Conservation (phyloP, 1,140 invertebrate species). For the Drosophila burlai region DNA sequence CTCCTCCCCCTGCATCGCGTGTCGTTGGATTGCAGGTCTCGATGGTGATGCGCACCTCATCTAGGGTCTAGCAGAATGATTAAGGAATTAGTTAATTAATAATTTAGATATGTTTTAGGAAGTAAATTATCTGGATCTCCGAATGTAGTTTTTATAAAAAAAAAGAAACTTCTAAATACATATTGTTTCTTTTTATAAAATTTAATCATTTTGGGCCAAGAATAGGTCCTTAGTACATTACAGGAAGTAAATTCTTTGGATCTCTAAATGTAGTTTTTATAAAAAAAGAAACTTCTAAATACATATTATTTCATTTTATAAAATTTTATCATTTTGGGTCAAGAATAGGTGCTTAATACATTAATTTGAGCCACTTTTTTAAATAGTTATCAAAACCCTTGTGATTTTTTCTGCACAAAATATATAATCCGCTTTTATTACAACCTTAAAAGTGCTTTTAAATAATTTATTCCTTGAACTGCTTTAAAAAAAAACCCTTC, state of each 20-base stretch:
- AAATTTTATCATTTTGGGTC: not conserved
- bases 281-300: not conserved
- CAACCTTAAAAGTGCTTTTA: not conserved
- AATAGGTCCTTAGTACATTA: not conserved
- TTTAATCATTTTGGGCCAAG: not conserved
- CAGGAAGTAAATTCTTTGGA: too few relatives aligned
- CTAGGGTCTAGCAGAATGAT: slow-evolving; percentile 90
- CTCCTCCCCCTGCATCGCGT: slow-evolving; percentile 79
- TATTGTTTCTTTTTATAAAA: not conserved
- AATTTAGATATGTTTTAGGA: not conserved
- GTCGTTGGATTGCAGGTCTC: slow-evolving; percentile 95
- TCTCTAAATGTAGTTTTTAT: not conserved
- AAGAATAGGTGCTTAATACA: not conserved
- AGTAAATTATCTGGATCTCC: not conserved
- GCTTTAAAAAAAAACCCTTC: not conserved
- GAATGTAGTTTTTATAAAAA: not conserved
- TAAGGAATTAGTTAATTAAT: not conserved
- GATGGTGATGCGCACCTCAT: slow-evolving; percentile 95
- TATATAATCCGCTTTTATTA: not conserved
- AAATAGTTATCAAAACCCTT: not conserved
- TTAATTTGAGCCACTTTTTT: not conserved
- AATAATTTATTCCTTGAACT: not conserved
- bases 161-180: not conserved
- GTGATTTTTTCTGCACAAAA: not conserved
- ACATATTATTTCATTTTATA: not conserved